Evolutionary conservation across 30 jellyfish, hydroid and myxozoan species (phyloP), one percentile per base, ranked within the genome.

Genomic region (Euphysa ruthae): DNA sequence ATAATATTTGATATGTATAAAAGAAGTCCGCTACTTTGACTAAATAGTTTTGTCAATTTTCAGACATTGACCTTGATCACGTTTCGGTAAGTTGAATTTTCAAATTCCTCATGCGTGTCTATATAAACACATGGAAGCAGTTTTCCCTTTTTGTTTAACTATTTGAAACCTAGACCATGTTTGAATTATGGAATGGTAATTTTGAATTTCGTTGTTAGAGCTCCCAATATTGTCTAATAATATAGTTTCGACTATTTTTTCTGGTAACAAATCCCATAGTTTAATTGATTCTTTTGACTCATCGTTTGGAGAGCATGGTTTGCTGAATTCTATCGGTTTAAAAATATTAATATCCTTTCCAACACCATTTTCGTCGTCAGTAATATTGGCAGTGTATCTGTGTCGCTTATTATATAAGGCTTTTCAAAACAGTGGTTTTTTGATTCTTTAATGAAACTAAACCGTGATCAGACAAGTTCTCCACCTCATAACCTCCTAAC

Each of bases 61-160:
- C n/a, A n/a, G 52, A 38, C 52, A 38, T n/a, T 38, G 52, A 38
- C 52, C 52, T 38, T 38, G 52, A 38, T 38, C 52, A 38, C n/a
- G 52, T 38, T 38, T 38, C 52, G 52, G 52, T 38, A 38, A 38
- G 12, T 38, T 38, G 52, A 38, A 38, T 38, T 10, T 38, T 38
- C n/a, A 38, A 38, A 38, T n/a, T 38, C 52, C 12, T 38, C 52
- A 38, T 38, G 52, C 52, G 52, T 38, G 52, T 38, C 52, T 38
- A 38, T 38, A n/a, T 38, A 8, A 38, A 38, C 52, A 38, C 52
- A n/a, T 38, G n/a, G n/a, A n/a, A n/a, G n/a, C n/a, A n/a, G n/a
- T n/a, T n/a, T n/a, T n/a, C n/a, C n/a, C n/a, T n/a, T n/a, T n/a
- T n/a, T n/a, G n/a, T n/a, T n/a, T n/a, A n/a, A n/a, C n/a, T n/a